These are phyloP conservation scores for Steinernema hermaphroditum DNA, from an alignment of 2,888 invertebrate species.

Conservation along the genomic window DNA sequence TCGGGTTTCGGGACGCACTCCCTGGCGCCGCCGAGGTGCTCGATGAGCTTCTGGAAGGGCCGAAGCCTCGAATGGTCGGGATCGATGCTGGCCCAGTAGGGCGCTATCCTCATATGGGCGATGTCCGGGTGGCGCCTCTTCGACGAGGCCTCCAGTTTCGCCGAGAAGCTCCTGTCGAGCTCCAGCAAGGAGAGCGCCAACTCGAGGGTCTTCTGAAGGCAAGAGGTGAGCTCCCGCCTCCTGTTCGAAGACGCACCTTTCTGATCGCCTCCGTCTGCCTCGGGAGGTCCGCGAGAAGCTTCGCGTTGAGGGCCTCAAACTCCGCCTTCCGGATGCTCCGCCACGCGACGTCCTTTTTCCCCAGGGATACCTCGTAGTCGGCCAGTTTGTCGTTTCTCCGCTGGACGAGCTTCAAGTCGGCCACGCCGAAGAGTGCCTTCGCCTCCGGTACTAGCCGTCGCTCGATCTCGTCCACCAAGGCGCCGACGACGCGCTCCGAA, in stretches of 20 bases:
- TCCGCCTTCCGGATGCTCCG: not conserved
- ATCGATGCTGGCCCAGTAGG: not conserved
- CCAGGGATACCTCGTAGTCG: constrained; percentile 17
- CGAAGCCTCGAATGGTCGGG: constrained; percentile 3
- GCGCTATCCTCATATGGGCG: not conserved
- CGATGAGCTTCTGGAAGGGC: not conserved
- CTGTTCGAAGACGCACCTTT: not conserved
- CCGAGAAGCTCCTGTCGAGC: constrained; percentile 8
- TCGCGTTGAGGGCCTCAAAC: constrained; percentile 14
- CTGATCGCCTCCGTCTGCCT: constrained; percentile 9
- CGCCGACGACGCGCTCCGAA: not conserved
- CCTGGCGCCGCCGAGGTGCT: not conserved
- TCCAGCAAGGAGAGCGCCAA: not conserved
- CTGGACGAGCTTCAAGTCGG: constrained; percentile 12
- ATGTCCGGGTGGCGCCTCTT: not conserved
- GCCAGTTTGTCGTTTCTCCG: constrained; percentile 26
- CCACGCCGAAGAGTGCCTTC: constrained; percentile 1
- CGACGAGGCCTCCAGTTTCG: not conserved
- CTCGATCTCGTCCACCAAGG: not conserved
- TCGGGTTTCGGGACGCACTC: not conserved
- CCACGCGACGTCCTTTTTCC: constrained; percentile 5
- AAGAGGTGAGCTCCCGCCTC: too few species aligned
- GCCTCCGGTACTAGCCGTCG: not conserved
- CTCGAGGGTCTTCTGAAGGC: not conserved
- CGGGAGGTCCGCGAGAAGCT: not conserved